These are phyloP conservation scores for Vimba vimba DNA, from an alignment of 2,113 vertebrate species.

Conservation along the genomic window DNA sequence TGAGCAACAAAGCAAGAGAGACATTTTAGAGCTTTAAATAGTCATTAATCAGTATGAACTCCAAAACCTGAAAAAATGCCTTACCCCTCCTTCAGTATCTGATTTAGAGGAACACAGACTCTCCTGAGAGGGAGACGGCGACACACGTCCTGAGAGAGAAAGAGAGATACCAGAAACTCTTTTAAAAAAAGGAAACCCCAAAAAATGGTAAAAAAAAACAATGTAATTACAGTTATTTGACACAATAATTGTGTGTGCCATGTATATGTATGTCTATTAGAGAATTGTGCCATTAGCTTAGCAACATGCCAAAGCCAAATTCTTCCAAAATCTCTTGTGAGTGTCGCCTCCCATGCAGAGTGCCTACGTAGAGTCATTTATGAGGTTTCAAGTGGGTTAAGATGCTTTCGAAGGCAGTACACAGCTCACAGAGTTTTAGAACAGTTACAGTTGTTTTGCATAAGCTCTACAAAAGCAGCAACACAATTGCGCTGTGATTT, in stretches of 20 bases:
- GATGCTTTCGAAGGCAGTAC: too few species aligned
- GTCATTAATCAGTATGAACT: background rate
- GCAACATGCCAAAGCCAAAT: background rate
- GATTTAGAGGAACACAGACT: conserved; percentile 97
- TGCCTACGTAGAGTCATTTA: background rate
- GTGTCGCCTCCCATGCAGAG: background rate
- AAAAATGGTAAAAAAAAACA: background rate
- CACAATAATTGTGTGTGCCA: background rate
- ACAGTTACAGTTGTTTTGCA: background rate
- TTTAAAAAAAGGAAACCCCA: background rate
- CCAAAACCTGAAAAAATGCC: conserved; percentile 30
- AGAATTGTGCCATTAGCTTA: background rate
- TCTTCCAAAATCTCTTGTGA: background rate
- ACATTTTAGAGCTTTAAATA: background rate
- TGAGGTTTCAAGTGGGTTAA: background rate
- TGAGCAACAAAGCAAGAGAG: conserved; percentile 57
- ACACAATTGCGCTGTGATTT: background rate
- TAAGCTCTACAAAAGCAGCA: background rate
- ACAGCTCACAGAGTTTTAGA: background rate
- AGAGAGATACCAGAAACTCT: background rate
- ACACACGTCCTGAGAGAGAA: conserved; percentile 86
- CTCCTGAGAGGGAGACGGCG: conserved; percentile 98
- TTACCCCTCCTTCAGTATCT: conserved; percentile 91
- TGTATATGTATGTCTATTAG: background rate
- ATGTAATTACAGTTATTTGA: background rate